These are phyloP conservation scores for Leptestheria dahalacensis DNA, from an alignment of 1,140 invertebrate species.

Conservation along the genomic window DNA sequence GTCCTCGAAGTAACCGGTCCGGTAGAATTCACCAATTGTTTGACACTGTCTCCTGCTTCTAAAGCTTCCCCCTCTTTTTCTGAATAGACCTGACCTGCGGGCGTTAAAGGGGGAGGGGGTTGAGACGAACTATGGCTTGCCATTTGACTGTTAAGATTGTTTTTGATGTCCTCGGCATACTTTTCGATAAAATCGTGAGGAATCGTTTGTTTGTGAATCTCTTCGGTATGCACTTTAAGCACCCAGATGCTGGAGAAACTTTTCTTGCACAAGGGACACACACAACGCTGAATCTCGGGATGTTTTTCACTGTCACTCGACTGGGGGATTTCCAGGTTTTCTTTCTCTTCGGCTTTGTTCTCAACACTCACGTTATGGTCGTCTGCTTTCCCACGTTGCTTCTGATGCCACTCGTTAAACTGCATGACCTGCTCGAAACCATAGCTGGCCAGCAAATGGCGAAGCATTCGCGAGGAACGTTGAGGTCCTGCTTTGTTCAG, in stretches of 20 bases:
- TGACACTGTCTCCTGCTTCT: not conserved
- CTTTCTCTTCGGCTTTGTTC: constrained; percentile 1
- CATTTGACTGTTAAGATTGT: constrained; percentile 64
- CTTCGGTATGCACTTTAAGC: constrained; percentile 86
- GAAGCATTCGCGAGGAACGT: constrained; percentile 67
- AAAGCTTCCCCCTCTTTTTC: not conserved
- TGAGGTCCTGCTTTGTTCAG: constrained; percentile 17
- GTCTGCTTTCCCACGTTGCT: constrained; percentile 29
- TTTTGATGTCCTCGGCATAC: constrained; percentile 78
- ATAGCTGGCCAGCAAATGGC: constrained; percentile 78
- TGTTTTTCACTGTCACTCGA: constrained; percentile 38
- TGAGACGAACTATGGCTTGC: constrained; percentile 31
- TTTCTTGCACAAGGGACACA: constrained; percentile 80
- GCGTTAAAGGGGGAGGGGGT: constrained; percentile 6
- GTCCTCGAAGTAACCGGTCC: constrained; percentile 34
- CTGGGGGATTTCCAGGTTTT: constrained; percentile 11
- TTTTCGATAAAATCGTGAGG: constrained; percentile 76
- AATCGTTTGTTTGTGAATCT: constrained; percentile 80
- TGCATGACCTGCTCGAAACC: constrained; percentile 93
- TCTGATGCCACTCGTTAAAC: constrained; percentile 80
- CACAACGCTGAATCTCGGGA: constrained; percentile 51
- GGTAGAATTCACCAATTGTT: constrained; percentile 25
- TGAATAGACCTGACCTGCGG: not conserved
- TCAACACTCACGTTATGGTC: constrained; percentile 24
- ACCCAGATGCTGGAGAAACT: constrained; percentile 92